These are phyloP conservation scores for Cranoglanis bouderius DNA, from an alignment of 2,113 vertebrate genomes.

Conservation along the genomic window DNA sequence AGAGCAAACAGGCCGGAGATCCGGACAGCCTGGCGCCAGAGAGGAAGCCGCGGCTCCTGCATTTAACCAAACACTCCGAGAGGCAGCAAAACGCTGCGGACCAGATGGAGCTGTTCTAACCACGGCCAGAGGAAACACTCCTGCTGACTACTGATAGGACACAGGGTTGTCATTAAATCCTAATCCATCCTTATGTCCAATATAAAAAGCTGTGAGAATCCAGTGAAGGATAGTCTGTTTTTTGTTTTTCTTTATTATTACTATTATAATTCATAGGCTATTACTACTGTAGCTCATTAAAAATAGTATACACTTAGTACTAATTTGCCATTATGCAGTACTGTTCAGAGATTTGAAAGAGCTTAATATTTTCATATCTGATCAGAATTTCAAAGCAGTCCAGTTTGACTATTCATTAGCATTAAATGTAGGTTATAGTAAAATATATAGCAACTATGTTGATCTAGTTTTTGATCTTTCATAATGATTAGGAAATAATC, in stretches of 20 bases:
- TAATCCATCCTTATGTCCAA: slow-evolving; percentile 22
- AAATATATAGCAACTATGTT: too few species aligned
- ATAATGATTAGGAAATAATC: not conserved
- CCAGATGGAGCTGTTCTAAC: slow-evolving; percentile 83
- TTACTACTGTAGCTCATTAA: not conserved
- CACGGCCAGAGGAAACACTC: slow-evolving; percentile 59
- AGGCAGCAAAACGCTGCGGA: slow-evolving; percentile 80
- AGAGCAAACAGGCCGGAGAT: slow-evolving; percentile 91
- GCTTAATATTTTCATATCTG: not conserved
- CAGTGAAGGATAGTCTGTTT: not conserved
- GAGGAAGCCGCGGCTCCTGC: slow-evolving; percentile 97
- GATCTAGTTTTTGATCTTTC: too few species aligned
- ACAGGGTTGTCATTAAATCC: slow-evolving; percentile 14
- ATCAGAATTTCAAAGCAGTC: not conserved
- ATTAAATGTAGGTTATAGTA: not conserved
- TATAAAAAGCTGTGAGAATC: not conserved
- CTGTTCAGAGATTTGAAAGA: too few species aligned
- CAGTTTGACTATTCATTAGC: not conserved
- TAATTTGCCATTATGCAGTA: not conserved
- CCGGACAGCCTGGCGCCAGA: slow-evolving; percentile 96
- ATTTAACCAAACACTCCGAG: slow-evolving; percentile 96
- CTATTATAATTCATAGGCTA: not conserved
- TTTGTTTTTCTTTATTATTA: too few species aligned
- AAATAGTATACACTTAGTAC: not conserved
- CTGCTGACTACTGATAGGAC: slow-evolving; percentile 67